Percentiles rank a stretch among this genome's conserved stretches.
These are phyloP conservation scores for Himalopsyche japonica DNA, from an alignment of 2,888 invertebrate genomes.

Conservation along the genomic window DNA sequence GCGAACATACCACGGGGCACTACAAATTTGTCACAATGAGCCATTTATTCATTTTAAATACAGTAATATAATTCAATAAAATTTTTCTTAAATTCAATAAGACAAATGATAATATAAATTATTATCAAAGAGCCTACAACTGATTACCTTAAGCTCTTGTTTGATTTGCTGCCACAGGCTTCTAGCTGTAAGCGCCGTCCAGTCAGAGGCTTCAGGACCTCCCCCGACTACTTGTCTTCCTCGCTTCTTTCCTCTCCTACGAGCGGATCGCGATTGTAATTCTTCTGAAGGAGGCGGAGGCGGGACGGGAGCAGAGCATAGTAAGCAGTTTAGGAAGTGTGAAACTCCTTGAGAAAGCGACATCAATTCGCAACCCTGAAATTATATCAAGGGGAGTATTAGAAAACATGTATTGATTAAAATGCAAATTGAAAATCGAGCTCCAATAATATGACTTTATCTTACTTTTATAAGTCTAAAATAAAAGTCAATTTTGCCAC, in stretches of 20 bases:
- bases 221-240: constrained; percentile 65
- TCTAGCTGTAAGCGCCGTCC: constrained; percentile 86
- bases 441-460: no score
- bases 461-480: no score
- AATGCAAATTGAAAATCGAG: no score
- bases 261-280: constrained; percentile 41
- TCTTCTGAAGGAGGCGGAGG: constrained; percentile 48
- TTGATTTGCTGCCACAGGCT: constrained; percentile 87
- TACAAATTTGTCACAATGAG: no score
- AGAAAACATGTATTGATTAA: no score
- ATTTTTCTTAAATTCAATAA: no score
- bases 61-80: no score
- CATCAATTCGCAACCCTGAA: constrained; percentile 83
- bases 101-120: no score
- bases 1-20: no score
- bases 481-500: no score
- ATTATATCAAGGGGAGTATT: constrained; percentile 14
- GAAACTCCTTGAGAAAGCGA: constrained; percentile 87
- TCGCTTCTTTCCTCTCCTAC: constrained; percentile 53
- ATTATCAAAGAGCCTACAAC: no score
- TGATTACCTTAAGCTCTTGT: constrained; percentile 67
- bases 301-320: constrained; percentile 75
- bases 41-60: no score
- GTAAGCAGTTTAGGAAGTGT: constrained; percentile 94
- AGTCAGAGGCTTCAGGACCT: constrained; percentile 69